phyloP scores from a whole-genome alignment of 2,113 vertebrate genomes.

The Campylorhamphus procurvoides region DNA sequence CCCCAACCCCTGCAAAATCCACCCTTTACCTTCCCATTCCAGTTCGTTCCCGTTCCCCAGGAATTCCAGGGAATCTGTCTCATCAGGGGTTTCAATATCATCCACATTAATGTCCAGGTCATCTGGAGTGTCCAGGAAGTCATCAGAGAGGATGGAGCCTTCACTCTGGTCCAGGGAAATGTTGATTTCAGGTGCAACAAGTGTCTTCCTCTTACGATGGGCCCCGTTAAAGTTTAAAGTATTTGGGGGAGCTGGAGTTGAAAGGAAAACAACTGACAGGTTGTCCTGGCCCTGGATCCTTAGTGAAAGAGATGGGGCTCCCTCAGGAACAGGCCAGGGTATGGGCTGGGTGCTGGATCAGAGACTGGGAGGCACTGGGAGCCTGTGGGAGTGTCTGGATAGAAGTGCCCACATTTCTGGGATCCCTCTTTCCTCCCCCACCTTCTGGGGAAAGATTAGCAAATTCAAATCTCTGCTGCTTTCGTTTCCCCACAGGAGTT shows the following conservation, averaged over 20 bases:
- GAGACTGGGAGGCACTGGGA: not conserved
- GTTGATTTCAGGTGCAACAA: constrained; percentile 95
- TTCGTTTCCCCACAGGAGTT: not conserved
- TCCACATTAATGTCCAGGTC: constrained; percentile 97
- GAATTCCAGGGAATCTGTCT: constrained; percentile 95
- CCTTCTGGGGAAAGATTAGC: not conserved
- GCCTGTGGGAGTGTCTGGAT: not conserved
- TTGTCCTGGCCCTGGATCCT: not conserved
- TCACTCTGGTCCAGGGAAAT: constrained; percentile 97
- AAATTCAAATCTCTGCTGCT: not conserved
- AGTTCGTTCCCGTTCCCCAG: constrained; percentile 91
- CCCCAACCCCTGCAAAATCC: not conserved
- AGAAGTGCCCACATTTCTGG: not conserved
- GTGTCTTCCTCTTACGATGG: constrained; percentile 87
- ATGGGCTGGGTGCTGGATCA: rapidly evolving
- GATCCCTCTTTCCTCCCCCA: not conserved
- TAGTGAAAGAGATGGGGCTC: not conserved
- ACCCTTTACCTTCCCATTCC: constrained; percentile 91
- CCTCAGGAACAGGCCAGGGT: rapidly evolving
- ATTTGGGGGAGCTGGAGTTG: constrained; percentile 81
- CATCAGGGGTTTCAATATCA: constrained; percentile 95
- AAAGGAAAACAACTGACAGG: not conserved
- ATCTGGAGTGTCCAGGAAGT: constrained; percentile 93
- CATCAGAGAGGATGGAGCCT: constrained; percentile 92
- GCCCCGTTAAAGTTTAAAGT: constrained; percentile 81